These are phyloP conservation scores for Drosophila sordidula DNA, from an alignment of 2,888 invertebrate species.

Conservation along the genomic window DNA sequence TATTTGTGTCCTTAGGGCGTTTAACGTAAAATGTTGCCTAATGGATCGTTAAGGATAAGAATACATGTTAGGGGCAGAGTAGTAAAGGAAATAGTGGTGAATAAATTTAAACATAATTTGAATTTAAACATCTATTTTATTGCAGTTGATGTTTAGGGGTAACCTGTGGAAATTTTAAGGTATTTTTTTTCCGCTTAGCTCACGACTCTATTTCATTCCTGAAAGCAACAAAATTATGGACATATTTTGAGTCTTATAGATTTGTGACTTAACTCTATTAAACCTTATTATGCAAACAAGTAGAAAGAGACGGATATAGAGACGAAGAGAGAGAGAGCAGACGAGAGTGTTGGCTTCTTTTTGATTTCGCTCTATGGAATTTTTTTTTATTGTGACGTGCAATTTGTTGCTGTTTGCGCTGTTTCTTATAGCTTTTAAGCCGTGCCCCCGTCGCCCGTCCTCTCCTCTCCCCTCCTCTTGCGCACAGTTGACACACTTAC, in stretches of 20 bases:
- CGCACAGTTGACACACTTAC: conserved; percentile 33
- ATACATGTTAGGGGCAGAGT: too few species aligned
- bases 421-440: conserved; percentile 1
- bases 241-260: too few species aligned
- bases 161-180: too few species aligned
- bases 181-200: too few species aligned
- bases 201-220: too few species aligned
- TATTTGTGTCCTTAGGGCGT: conserved; percentile 3
- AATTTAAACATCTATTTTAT: too few species aligned
- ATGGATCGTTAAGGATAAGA: conserved; percentile 1
- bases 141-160: too few species aligned
- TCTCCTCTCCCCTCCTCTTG: neutral
- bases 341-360: neutral
- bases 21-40: conserved; percentile 10
- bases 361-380: neutral
- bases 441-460: neutral
- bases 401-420: conserved; percentile 5
- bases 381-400: conserved; percentile 1
- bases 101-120: neutral
- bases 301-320: too few species aligned
- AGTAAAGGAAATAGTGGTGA: too few species aligned
- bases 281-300: too few species aligned
- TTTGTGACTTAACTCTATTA: too few species aligned
- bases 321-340: neutral
- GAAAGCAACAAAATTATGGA: too few species aligned